A percentile compares a stretch with the other conserved stretches of the same genome.
phyloP scores from a whole-genome alignment of 1,140 invertebrate species.

The Drosophila rufa region DNA sequence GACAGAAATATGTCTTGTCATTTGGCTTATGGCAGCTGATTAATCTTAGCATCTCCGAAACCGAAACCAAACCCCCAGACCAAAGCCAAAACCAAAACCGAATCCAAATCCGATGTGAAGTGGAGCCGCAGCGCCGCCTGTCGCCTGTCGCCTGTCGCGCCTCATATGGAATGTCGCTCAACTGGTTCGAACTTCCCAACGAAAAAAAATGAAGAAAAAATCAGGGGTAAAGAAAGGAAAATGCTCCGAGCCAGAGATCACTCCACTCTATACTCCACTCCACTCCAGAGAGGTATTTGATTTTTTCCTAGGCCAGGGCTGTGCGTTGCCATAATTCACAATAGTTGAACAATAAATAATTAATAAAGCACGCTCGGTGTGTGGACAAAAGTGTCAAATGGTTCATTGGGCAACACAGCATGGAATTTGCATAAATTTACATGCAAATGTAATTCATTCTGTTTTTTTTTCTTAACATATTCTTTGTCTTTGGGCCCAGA shows the following conservation, averaged over 20 bases:
- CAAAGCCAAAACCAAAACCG: conserved; percentile 20
- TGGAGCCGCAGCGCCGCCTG: conserved; percentile 39
- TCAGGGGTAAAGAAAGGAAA: conserved; percentile 58
- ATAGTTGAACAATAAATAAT: conserved; percentile 76
- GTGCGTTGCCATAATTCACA: conserved; percentile 71
- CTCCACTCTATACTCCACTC: conserved; percentile 13
- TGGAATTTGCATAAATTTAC: conserved; percentile 78
- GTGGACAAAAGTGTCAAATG: conserved; percentile 79
- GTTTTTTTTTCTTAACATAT: conserved; percentile 22
- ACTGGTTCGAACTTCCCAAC: conserved; percentile 61
- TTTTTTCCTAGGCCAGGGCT: conserved; percentile 43
- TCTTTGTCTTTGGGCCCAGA: conserved; percentile 15
- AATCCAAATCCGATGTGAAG: conserved; percentile 29
- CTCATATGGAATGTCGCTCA: conserved; percentile 79
- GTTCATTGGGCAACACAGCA: conserved; percentile 75
- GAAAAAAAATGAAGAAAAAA: conserved; percentile 37
- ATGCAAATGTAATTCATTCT: conserved; percentile 56
- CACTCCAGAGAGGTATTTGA: conserved; percentile 21
- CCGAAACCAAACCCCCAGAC: conserved; percentile 32
- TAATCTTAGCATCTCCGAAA: conserved; percentile 79
- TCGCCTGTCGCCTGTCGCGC: conserved; percentile 71
- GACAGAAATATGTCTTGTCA: conserved; percentile 75
- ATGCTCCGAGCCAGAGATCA: conserved; percentile 62
- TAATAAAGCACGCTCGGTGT: conserved; percentile 69
- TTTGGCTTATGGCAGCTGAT: conserved; percentile 82